Percentiles rank a stretch among this genome's conserved stretches.
These are phyloP conservation scores for Eumaeus atala DNA, from an alignment of 1,140 invertebrate genomes.

Conservation along the genomic window DNA sequence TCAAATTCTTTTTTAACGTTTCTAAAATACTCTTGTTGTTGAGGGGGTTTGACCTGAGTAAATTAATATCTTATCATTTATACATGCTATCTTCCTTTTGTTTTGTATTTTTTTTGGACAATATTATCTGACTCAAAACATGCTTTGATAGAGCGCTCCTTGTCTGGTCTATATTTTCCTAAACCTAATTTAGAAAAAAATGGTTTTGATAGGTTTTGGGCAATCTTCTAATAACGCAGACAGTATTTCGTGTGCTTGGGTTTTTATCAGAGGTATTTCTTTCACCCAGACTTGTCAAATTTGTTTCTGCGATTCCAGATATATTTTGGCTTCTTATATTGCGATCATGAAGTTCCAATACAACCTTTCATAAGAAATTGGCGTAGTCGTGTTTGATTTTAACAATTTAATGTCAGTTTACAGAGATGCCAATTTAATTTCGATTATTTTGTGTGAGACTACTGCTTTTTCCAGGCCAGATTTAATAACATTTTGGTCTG, in stretches of 20 bases:
- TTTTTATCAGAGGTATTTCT: neutral
- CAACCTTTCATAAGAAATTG: neutral
- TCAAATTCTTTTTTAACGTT: constrained; percentile 22
- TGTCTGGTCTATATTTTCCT: too few species aligned
- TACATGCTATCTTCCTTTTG: constrained; percentile 8
- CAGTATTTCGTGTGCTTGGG: neutral
- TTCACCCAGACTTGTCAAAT: neutral
- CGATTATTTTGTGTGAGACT: neutral
- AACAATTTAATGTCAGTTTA: neutral
- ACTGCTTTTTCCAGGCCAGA: neutral
- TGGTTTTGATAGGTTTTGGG: too few species aligned
- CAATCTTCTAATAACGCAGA: too few species aligned
- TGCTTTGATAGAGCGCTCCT: too few species aligned
- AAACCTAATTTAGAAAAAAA: too few species aligned
- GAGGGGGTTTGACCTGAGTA: constrained; percentile 20
- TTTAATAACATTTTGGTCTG: neutral
- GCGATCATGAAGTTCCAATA: neutral
- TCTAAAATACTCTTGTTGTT: constrained; percentile 18
- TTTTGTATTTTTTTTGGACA: constrained; percentile 9
- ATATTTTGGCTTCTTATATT: neutral
- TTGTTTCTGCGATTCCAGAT: neutral
- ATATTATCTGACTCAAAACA: constrained; percentile 7
- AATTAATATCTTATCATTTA: constrained; percentile 15
- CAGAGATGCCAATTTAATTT: neutral
- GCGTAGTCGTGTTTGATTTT: neutral